Conservation (phyloP, 2,888 invertebrate genomes). For the Epiperipatus broadwayi region DNA sequence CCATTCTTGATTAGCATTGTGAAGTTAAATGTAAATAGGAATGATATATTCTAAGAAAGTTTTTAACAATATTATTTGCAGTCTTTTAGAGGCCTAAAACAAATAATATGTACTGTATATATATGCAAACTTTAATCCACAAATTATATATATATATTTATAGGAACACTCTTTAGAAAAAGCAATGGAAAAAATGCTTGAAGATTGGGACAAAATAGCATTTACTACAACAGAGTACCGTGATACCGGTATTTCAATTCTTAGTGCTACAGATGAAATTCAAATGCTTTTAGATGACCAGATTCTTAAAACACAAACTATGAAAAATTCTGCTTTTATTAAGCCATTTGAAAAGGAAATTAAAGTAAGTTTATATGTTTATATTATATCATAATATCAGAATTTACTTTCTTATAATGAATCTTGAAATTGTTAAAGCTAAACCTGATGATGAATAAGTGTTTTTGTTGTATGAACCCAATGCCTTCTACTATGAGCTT, state of each 20-base stretch:
- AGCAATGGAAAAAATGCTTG: slow-evolving; percentile 52
- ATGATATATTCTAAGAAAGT: too few relatives aligned
- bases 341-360: slow-evolving; percentile 50
- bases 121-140: too few relatives aligned
- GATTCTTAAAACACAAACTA: slow-evolving; percentile 34
- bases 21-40: too few relatives aligned
- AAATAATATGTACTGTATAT: too few relatives aligned
- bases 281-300: slow-evolving; percentile 39
- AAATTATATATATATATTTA: not conserved
- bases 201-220: slow-evolving; percentile 54
- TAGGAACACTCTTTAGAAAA: slow-evolving; percentile 50
- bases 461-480: too few relatives aligned
- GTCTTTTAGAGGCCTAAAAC: too few relatives aligned
- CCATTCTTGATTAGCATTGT: too few relatives aligned
- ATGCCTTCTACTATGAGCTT: too few relatives aligned
- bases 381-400: slow-evolving; percentile 11
- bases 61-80: too few relatives aligned
- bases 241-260: slow-evolving; percentile 49
- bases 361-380: slow-evolving; percentile 20
- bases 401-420: too few relatives aligned
- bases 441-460: too few relatives aligned
- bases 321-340: slow-evolving; percentile 39
- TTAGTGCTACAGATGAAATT: slow-evolving; percentile 52
- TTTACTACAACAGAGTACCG: slow-evolving; percentile 49
- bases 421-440: too few relatives aligned